Base-by-base conservation (phyloP, 2,888 invertebrate genomes). In the Lordiphosa andalusiaca region DNA sequence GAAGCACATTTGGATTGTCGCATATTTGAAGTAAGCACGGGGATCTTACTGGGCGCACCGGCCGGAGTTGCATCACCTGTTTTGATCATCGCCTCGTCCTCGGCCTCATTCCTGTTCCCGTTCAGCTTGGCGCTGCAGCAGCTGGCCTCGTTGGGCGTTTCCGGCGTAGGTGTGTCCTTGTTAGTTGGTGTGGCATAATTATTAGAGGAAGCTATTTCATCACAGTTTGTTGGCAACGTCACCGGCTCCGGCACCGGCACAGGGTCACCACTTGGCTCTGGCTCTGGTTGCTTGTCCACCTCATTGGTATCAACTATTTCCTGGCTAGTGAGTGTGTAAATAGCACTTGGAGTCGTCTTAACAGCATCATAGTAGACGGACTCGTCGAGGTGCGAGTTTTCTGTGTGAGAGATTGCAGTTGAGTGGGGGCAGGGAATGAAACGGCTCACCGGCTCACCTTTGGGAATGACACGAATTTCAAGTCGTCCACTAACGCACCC, bases 351-450 rank as follows among this genome's bases (percentile, higher is more conserved):
- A 35, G 57, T 48, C 38, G 46, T 57, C 42, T 73, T 70, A 48
- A 69, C 69, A 52, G 91, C 95, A 90, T 95, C 95, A 87, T 94
- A 95, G 89, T 95, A 95, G 12, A 95, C 91, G 6, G 95, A 95
- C 6, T 95, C 95, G 53, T 95, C 95, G 66, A 92, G 91, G 73
- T 93, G 93, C 25, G 92, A 91, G 90, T 91, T 90, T 58, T 91
- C 91, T 87, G 49, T 42, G 6, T 12, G 5, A 21, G 6, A 30
- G 21, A 13, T n/a, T 4, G 33, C 37, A 39, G 10, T 33, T 19
- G 41, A 39, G 6, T 7, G 7, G 1, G 25, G 25, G 25, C 25
- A 25, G 7, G 25, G 7, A 7, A 25, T 25, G 7, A 25, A 7
- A 6, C 7, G 25, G 7, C 2, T 1, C 2, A 6, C 6, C 23